Evolutionary conservation across 2,113 vertebrate species (phyloP), one percentile per base, ranked within the genome.

Genomic region (Hylia prasina): DNA sequence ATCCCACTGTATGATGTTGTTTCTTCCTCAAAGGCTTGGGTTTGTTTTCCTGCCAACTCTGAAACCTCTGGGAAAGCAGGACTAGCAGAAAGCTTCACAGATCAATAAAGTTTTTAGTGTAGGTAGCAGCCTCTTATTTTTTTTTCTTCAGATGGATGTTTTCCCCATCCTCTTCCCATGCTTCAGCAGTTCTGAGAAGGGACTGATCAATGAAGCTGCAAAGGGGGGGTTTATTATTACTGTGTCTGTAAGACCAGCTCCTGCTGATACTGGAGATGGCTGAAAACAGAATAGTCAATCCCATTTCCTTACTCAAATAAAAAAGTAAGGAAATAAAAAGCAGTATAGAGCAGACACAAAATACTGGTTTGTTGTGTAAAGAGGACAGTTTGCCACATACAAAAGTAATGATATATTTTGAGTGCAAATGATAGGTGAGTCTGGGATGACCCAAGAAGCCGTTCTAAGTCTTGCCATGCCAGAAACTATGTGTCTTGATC

Each of bases 1-100:
- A 1, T 40, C 28, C 8, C 14, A 7, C 31, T 56, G 2, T 24
- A 23, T 42, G n/a, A 51, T 2, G 3, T 4, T 13, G 9, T 51
- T 68, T 58, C 40, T 64, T 72, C 33, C 75, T 60, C n/a, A 20
- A 10, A 76, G 40, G 28, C 53, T 71, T 45, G 48, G 24, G 7
- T 63, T 72, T 71, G 16, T 72, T 83, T 82, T 80, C 37, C 30
- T 92, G 39, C 31, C 1, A 3, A 16, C 21, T 25, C 19, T 48
- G 51, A 70, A 90, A 69, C 12, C 4, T 27, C 21, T 30, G 78
- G 42, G 47, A 76, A 72, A 82, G 63, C 25, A 72, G 22, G 31
- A 13, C 20, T 66, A 37, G 42, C 45, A 77, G 68, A 63, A 72
- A 87, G 33, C 30, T 63, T 31, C 30, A 47, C 35, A 50, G 39